Conservation (phyloP, 92 coral and sea anemone genomes). For the Epizoanthus illoricatus region DNA sequence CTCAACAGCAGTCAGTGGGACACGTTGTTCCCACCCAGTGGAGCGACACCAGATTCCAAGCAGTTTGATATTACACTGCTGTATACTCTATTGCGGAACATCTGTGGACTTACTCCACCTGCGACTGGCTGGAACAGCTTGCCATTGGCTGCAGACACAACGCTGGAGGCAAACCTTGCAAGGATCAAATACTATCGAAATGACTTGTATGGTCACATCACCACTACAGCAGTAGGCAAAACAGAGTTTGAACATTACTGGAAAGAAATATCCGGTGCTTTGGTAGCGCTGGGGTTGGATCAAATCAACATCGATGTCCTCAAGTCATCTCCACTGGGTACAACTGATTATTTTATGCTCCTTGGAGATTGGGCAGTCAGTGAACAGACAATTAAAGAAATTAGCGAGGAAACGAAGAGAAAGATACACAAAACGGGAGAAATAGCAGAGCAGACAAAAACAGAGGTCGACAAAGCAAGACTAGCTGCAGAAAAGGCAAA, state of each 20-base stretch:
- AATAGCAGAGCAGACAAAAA: neutral
- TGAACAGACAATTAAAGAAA: neutral
- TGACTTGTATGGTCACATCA: constrained; percentile 18
- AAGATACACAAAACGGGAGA: constrained; percentile 11
- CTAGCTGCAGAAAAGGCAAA: too few species aligned
- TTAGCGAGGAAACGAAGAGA: constrained; percentile 3
- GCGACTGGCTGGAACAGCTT: too few species aligned
- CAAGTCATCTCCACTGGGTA: neutral
- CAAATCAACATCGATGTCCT: constrained; percentile 29
- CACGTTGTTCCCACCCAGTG: too few species aligned
- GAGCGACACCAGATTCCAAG: too few species aligned
- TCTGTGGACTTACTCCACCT: too few species aligned
- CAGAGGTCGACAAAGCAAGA: neutral
- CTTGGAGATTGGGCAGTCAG: constrained; percentile 5
- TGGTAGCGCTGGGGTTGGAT: constrained; percentile 23
- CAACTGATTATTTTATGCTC: neutral
- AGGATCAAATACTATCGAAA: neutral
- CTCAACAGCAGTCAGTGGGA: constrained; percentile 25
- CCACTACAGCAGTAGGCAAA: constrained; percentile 4
- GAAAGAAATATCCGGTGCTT: constrained; percentile 26
- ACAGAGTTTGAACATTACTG: neutral
- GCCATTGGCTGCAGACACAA: constrained; percentile 10
- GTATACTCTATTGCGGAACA: too few species aligned
- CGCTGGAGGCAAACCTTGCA: constrained; percentile 35
- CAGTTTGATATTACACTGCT: too few species aligned